phyloP scores from a whole-genome alignment of 2,113 vertebrate genomes.

The Scomber colias region DNA sequence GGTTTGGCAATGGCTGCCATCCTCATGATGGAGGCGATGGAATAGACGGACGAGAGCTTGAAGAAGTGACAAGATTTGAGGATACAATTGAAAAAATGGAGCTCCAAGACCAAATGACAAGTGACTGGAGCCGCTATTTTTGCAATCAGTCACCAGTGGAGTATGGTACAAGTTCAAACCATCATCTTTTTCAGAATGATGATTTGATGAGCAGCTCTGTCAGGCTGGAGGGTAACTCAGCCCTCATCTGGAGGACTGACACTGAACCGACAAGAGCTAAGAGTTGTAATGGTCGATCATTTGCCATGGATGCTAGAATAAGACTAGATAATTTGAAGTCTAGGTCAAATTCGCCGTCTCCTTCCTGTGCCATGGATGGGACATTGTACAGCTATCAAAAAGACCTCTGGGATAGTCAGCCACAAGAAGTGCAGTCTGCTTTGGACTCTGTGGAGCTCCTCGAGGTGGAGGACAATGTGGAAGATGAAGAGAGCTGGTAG shows the following conservation, averaged over 20 bases:
- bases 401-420: constrained; percentile 44
- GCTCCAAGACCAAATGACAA: constrained; percentile 31
- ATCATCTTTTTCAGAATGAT: background rate
- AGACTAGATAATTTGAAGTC: constrained; percentile 69
- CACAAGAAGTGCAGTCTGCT: constrained; percentile 35
- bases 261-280: constrained; percentile 5
- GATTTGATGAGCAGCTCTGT: constrained; percentile 17
- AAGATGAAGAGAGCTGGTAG: constrained; percentile 88
- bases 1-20: background rate
- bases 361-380: background rate
- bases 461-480: constrained; percentile 75
- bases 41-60: background rate
- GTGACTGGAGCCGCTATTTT: constrained; percentile 27
- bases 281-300: constrained; percentile 41
- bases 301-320: constrained; percentile 66
- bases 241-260: constrained; percentile 50
- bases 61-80: constrained; percentile 11
- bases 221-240: constrained; percentile 2
- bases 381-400: constrained; percentile 29
- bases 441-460: constrained; percentile 87
- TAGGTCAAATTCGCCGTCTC: constrained; percentile 34
- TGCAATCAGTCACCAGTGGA: constrained; percentile 12
- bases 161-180: constrained; percentile 9
- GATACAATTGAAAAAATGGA: constrained; percentile 55
- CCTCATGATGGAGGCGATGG: background rate